Base-by-base conservation (phyloP, 1,140 invertebrate genomes). In the Drosophila oshimai region DNA sequence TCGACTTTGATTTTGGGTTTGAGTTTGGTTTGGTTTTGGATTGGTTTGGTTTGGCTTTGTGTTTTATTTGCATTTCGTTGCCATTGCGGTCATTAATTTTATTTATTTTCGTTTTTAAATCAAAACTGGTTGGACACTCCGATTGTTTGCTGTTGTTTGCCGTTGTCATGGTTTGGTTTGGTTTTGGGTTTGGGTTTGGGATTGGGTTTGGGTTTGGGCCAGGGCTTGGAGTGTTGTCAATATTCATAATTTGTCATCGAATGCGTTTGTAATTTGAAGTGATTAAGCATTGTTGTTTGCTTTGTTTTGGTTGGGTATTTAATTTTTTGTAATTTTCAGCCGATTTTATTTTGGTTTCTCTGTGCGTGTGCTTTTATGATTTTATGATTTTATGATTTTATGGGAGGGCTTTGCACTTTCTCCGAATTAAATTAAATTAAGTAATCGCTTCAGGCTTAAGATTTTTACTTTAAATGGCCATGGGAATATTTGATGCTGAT, bases 401-500 rank as follows among this genome's bases (percentile, higher is more conserved):
- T 72, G 5, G 36, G 41, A 60, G 50, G 62, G 64, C 79, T 84
- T 86, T 86, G 80, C 81, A 86, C 80, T 86, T 86, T 86, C 80
- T 80, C 80, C 81, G 69, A 87, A 80, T 76, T 76, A 87, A 86
- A 79, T 76, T 79, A 68, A 86, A 86, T 86, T 86, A 86, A 86
- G 69, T 87, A 86, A 87, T 69, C 72, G 45, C 54, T 44, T 41
- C 33, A 28, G n/a, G n/a, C n/a, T n/a, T n/a, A n/a, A 33, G 33
- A 55, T 61, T 54, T 58, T 49, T 15, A 31, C 15, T 20, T 7
- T 24, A n/a, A 36, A 51, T 33, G 29, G 24, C 12, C 37, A 12
- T n/a, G 15, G 2, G 20, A 15, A 42, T 9, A 28, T 6, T 13
- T n/a, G 0, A 13, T 4, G 6, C 3, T 10, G 20, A 17, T 20